Evolutionary conservation across 2,113 vertebrate species (phyloP).

Genomic region (Dunckerocampus dactyliophorus): DNA sequence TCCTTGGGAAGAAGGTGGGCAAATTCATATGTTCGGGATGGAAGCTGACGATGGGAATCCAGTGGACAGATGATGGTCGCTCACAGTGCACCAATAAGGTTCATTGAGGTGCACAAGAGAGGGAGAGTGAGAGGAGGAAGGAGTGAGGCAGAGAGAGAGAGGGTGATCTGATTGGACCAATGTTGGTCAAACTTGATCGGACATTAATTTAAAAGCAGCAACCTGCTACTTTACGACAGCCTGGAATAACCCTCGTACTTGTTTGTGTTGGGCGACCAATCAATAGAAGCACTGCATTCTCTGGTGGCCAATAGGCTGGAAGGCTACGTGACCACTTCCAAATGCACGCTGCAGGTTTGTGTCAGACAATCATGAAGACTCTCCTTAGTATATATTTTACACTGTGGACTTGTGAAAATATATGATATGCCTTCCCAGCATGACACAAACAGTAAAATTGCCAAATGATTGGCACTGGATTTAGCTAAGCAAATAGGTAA

Average conservation of each 20-base stretch:
- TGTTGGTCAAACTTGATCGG: slow-evolving; percentile 91
- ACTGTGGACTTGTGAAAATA: no score
- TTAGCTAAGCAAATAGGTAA: no score
- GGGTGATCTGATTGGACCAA: slow-evolving; percentile 72
- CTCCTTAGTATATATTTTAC: no score
- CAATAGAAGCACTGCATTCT: slow-evolving; percentile 68
- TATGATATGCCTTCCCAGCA: no score
- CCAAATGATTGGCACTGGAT: no score
- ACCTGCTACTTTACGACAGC: slow-evolving; percentile 46
- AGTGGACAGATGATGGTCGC: slow-evolving; percentile 62
- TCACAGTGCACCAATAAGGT: slow-evolving; percentile 75
- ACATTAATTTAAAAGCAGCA: slow-evolving; percentile 73
- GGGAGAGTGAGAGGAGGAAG: slow-evolving; percentile 10
- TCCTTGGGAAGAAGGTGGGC: slow-evolving; percentile 76
- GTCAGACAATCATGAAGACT: no score
- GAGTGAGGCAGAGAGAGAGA: slow-evolving; percentile 7
- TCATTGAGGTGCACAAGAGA: slow-evolving; percentile 68
- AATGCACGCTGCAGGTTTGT: slow-evolving; percentile 47
- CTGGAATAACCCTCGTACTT: slow-evolving; percentile 62
- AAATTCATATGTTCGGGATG: slow-evolving; percentile 76
- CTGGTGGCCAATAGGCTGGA: slow-evolving; percentile 63
- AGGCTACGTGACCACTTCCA: slow-evolving; percentile 50
- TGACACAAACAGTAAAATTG: no score
- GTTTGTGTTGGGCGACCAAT: slow-evolving; percentile 63
- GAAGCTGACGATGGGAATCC: slow-evolving; percentile 72